phyloP scores from a whole-genome alignment of 2,888 invertebrate genomes.

The Machimus rusticus region DNA sequence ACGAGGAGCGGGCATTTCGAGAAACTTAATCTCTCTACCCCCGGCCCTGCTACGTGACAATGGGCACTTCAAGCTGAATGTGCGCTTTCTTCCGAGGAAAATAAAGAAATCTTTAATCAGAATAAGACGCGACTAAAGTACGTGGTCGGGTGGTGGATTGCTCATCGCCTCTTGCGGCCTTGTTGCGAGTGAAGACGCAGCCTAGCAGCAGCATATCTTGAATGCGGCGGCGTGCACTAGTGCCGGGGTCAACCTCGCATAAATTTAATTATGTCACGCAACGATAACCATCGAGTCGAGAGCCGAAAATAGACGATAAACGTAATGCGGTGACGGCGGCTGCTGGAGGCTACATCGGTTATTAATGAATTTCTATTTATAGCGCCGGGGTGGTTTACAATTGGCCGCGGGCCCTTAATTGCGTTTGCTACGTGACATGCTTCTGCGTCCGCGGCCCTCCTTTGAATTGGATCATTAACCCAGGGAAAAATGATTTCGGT shows the following conservation, averaged over 20 bases:
- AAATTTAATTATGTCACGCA: conserved; percentile 27
- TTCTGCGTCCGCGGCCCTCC: neutral
- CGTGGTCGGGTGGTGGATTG: neutral
- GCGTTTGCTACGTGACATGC: neutral
- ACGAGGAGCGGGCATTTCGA: neutral
- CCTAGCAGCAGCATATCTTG: neutral
- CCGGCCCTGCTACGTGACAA: neutral
- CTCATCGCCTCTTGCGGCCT: neutral
- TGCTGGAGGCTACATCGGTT: conserved; percentile 6
- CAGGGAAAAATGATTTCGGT: neutral
- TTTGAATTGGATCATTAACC: neutral
- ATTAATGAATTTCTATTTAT: conserved; percentile 22
- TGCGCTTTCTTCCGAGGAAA: neutral
- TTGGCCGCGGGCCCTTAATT: neutral
- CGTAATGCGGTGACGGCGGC: conserved; percentile 1
- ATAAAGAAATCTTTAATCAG: neutral
- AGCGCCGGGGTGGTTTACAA: neutral
- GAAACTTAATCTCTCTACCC: neutral
- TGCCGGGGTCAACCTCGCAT: neutral
- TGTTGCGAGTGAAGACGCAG: neutral
- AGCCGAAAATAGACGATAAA: conserved; percentile 16
- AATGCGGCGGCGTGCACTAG: neutral
- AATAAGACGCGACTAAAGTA: neutral
- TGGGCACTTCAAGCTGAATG: neutral
- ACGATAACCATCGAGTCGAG: neutral